These are phyloP conservation scores for Gymnogyps californianus DNA, from an alignment of 2,113 vertebrate genomes.

Conservation along the genomic window DNA sequence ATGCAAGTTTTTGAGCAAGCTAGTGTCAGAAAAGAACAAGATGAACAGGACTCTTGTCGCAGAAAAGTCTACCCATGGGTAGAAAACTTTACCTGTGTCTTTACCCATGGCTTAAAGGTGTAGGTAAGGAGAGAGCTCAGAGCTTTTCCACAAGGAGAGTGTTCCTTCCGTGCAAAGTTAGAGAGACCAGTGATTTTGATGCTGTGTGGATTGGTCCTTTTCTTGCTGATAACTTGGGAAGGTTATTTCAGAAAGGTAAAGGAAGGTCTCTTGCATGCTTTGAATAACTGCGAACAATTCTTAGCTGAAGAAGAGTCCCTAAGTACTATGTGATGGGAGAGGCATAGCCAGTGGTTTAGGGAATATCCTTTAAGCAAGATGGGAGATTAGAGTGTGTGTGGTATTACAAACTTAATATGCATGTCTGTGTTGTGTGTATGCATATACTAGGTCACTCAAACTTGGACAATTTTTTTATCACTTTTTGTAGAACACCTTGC, in stretches of 20 bases:
- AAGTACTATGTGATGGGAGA: neutral
- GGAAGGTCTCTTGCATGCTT: neutral
- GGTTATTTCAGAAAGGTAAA: neutral
- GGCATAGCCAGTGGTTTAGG: neutral
- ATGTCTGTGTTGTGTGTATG: neutral
- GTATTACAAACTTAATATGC: neutral
- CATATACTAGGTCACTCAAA: neutral
- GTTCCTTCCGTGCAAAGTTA: neutral
- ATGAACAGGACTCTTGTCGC: neutral
- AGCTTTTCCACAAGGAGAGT: neutral
- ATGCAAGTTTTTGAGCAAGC: neutral
- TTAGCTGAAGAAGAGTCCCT: neutral
- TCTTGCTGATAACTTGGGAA: neutral
- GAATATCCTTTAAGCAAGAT: neutral
- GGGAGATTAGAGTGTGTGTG: neutral
- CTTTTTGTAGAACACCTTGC: neutral
- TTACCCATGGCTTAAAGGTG: neutral
- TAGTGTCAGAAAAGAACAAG: neutral
- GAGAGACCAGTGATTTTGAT: neutral
- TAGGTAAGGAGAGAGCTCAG: neutral
- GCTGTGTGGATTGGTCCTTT: neutral
- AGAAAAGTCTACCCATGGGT: neutral
- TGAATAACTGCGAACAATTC: neutral
- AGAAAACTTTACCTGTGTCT: neutral
- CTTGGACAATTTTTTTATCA: accelerated